Evolutionary conservation across 2,888 invertebrate species (phyloP), one percentile per base, ranked within the genome.

Genomic region (Eurois occulta): DNA sequence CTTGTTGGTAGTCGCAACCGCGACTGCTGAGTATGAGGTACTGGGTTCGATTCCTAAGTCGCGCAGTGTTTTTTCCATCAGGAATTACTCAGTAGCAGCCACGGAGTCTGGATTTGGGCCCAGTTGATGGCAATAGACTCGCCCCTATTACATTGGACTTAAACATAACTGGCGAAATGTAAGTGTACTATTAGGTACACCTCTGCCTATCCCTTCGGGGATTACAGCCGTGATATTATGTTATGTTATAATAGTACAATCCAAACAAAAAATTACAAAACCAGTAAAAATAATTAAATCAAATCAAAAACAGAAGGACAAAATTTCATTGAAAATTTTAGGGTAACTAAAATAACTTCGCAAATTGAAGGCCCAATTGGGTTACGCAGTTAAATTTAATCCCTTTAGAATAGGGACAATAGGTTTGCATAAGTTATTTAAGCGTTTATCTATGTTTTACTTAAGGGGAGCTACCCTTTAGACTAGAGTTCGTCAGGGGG

Each of bases 311-410:
- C 76, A 76, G 75, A 76, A 52, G 72, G 75, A 69, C 64, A 43
- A 18, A 79, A 60, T 71, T 41, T n/a, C 62, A 64, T 32, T 52
- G 24, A 66, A 83, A 18, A 77, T 80, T 79, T 79, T 52, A 28
- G 58, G 11, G 38, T n/a, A 73, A 52, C 73, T 78, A 69, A 77
- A 80, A 78, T 68, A 85, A 84, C 68, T 76, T 72, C 43, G n/a
- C 64, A 76, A 86, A 80, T 80, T 81, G 80, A 52, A 77, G 74
- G 28, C 64, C 48, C 55, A 83, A 87, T 81, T 60, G 75, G 85
- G 74, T 85, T 83, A 77, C 64, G 58, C 70, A 80, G 52, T 86
- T 70, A 70, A 77, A 77, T 70, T 80, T 55, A 76, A 85, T 77
- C 87, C 80, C 69, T 67, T 83, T 75, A 43, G 46, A 72, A 75